Conservation (phyloP, 2,888 invertebrate genomes). For the Beris morrisii region DNA sequence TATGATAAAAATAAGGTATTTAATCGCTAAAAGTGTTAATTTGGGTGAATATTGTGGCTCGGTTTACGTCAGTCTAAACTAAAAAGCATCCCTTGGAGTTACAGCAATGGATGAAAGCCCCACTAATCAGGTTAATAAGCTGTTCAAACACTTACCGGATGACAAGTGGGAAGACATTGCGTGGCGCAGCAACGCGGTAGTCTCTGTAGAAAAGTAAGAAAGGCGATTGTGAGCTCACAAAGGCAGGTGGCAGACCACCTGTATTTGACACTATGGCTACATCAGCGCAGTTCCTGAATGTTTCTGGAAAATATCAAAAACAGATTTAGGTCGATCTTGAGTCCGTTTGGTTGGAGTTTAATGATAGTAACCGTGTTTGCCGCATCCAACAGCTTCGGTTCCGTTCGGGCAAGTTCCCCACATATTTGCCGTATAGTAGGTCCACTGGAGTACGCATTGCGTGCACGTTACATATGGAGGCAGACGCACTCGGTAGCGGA, state of each 20-base stretch:
- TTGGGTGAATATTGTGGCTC: too few species aligned
- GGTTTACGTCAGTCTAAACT: too few species aligned
- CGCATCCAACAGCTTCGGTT: conserved; percentile 85
- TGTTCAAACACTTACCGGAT: conserved; percentile 63
- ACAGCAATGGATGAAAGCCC: too few species aligned
- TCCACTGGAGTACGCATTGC: conserved; percentile 92
- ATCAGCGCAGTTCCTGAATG: conserved; percentile 89
- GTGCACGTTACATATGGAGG: conserved; percentile 84
- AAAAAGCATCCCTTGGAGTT: too few species aligned
- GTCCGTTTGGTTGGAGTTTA: too few species aligned
- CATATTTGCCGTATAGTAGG: conserved; percentile 87
- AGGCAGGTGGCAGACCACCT: conserved; percentile 71
- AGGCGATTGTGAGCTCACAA: conserved; percentile 68
- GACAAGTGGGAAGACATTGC: conserved; percentile 72
- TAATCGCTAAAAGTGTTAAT: too few species aligned
- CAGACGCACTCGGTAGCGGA: conserved; percentile 73
- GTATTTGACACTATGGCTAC: conserved; percentile 79
- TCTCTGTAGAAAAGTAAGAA: conserved; percentile 78
- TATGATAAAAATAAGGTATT: too few species aligned
- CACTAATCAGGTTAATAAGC: too few species aligned
- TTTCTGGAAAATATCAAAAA: conserved; percentile 59
- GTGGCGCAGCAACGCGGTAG: conserved; percentile 62
- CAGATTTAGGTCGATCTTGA: too few species aligned
- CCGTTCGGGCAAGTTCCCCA: conserved; percentile 88
- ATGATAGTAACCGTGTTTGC: conserved; percentile 63